Evolutionary conservation across 2,888 invertebrate species (phyloP).

Genomic region (Platycheirus rosarum): DNA sequence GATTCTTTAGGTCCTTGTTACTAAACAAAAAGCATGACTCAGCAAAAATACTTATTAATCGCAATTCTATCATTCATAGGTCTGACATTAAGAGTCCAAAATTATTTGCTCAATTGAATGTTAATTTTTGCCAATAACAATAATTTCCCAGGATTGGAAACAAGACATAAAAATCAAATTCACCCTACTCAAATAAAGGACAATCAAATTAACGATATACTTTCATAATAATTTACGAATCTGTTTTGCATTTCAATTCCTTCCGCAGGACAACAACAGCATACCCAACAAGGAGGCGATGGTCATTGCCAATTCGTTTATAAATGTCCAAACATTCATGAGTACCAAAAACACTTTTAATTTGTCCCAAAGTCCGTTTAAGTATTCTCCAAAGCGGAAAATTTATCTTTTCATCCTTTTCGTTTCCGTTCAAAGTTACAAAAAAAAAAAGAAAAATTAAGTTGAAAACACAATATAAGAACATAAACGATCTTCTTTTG

Average conservation of each 20-base stretch:
- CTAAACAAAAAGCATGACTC: too few species aligned
- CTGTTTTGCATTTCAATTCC: slow-evolving; percentile 15
- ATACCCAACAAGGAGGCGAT: background rate
- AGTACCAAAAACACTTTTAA: slow-evolving; percentile 47
- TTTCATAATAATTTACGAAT: slow-evolving; percentile 11
- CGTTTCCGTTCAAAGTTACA: background rate
- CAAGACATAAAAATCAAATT: slow-evolving; percentile 9
- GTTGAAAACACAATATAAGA: background rate
- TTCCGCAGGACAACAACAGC: background rate
- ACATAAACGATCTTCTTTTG: slow-evolving; percentile 22
- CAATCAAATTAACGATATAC: slow-evolving; percentile 8
- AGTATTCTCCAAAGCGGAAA: slow-evolving; percentile 23
- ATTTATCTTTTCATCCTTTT: slow-evolving; percentile 34
- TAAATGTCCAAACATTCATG: slow-evolving; percentile 22
- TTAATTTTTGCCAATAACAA: slow-evolving; percentile 14
- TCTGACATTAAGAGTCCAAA: background rate
- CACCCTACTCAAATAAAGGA: slow-evolving; percentile 1
- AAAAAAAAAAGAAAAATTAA: background rate
- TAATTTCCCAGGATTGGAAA: slow-evolving; percentile 23
- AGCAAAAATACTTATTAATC: background rate
- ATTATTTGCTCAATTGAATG: slow-evolving; percentile 29
- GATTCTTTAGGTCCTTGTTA: too few species aligned
- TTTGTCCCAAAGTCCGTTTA: slow-evolving; percentile 50
- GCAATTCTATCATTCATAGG: background rate
- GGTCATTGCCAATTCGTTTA: slow-evolving; percentile 16